Base-by-base conservation (phyloP, 2,113 vertebrate species). In the Dromiciops gliroides region DNA sequence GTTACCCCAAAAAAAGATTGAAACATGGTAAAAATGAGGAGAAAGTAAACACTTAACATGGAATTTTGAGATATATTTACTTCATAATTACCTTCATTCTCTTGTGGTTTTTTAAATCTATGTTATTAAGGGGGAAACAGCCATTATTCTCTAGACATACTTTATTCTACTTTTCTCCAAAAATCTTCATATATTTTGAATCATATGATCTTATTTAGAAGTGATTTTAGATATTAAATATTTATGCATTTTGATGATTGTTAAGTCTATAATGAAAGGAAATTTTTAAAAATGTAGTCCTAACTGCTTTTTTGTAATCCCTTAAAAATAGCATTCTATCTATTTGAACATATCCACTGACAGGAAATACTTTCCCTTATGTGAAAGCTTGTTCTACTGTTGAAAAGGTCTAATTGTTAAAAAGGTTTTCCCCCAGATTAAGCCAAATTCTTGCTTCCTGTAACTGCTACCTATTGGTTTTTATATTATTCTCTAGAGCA, bases 21-120 rank as follows among this genome's bases (percentile, higher is more conserved):
- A 94, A 51, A 92, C 93, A 94, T 11, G 49, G 25, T 8, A 93
- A 67, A 93, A 92, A 91, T 67, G 31, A 94, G 53, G 44, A 50
- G 89, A 94, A 96, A 91, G 93, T 48, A 93, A 94, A 94, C 67
- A 37, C 8, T 94, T 96, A 60, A 50, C 1, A 2, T 51, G 26
- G 50, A 24, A 75, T 94, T 95, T n/a, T 28, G 91, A 31, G 9
- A 90, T 31, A 92, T n/a, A 94, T 90, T 11, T 90, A 93, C 92
- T 95, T 96, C 50, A 95, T 8, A 24, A 19, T 48, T 47, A 67
- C 3, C 3, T 90, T 90, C 47, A 92, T 93, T 89, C 60, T 93
- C 1, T 92, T 60, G 95, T 56, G 91, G 1, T 28, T 9, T 26
- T 67, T 37, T 60, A 2, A 31, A 37, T 67, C 60, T 37, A 31